Conservation (phyloP, 2,113 vertebrate genomes). For the Vulpes ferrilata region DNA sequence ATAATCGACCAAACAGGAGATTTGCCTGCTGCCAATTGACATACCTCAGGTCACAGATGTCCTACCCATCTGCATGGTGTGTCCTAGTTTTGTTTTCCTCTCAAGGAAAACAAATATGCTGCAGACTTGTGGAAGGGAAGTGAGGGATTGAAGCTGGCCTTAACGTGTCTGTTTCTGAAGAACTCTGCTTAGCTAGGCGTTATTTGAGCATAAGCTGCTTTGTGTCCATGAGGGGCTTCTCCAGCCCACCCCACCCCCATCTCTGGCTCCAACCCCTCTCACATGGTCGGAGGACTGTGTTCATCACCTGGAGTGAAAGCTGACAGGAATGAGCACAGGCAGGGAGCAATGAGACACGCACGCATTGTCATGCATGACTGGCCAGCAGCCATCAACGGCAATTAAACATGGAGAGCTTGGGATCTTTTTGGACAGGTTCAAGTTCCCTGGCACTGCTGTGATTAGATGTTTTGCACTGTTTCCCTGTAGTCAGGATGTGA, state of each 20-base stretch:
- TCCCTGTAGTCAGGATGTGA: constrained; percentile 90
- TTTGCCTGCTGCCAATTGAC: constrained; percentile 73
- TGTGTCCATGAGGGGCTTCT: constrained; percentile 76
- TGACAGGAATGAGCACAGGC: constrained; percentile 91
- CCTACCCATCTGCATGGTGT: background rate
- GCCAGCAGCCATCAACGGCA: constrained; percentile 91
- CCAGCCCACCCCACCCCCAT: background rate
- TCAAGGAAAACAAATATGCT: background rate
- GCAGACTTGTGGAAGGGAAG: background rate
- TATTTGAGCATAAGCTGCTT: constrained; percentile 71
- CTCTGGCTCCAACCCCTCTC: constrained; percentile 52
- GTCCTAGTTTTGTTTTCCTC: constrained; percentile 52
- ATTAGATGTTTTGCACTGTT: constrained; percentile 90
- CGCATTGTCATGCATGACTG: constrained; percentile 90
- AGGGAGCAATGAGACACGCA: constrained; percentile 87
- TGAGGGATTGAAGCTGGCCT: background rate
- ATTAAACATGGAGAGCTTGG: constrained; percentile 88
- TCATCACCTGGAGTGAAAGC: constrained; percentile 92
- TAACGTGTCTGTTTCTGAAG: constrained; percentile 45
- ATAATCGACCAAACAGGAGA: constrained; percentile 77
- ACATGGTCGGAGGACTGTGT: constrained; percentile 78
- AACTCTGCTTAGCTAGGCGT: constrained; percentile 17
- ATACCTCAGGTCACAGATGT: constrained; percentile 75
- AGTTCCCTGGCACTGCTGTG: constrained; percentile 91
- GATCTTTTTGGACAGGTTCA: constrained; percentile 93